Base-by-base conservation (phyloP, 2,113 vertebrate species). In the Scophthalmus maximus region DNA sequence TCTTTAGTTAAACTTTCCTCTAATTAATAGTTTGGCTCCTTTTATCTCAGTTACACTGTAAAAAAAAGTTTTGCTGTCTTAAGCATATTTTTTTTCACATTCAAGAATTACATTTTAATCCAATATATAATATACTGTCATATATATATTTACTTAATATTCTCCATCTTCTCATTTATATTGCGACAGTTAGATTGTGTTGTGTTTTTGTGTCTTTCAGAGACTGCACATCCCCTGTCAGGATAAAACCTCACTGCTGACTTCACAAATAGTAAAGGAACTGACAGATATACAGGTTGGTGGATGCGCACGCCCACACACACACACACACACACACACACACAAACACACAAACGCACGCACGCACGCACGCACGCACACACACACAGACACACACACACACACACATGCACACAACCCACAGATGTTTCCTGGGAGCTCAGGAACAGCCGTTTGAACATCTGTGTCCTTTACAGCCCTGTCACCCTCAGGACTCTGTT, bases 231-330 rank as follows among this genome's bases (percentile, higher is more conserved):
- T 97, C 62, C 95, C 95, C 44, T 93, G 91, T 8, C 93, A 93
- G 91, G 94, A 95, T 20, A 92, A 94, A 18, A 91, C 92, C 47
- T 88, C 94, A 25, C 88, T 90, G 72, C 20, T 97, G 77, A 81
- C 95, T 20, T 89, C 89, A 2, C 92, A 93, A 30, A 82, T 97
- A 63, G 81, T 94, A 58, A 91, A 92, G 18, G 93, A 93, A 40
- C 78, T 97, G 27, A 90, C 26, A n/a, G 93, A 96, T 69, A 93
- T 94, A 74, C 95, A 97, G 90, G 95, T 97, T 86, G 90, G 88
- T 79, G 57, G 56, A 50, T 22, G 53, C 56, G 17, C 27, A n/a
- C 36, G 49, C 23, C 50, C 56, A 30, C 6, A 42, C 62, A 23
- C 8, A 26, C 23, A 75, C 27, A 38, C 57, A 66, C 30, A 68